Evolutionary conservation across 1,140 invertebrate species (phyloP).

Genomic region (Monochamus saltuarius): DNA sequence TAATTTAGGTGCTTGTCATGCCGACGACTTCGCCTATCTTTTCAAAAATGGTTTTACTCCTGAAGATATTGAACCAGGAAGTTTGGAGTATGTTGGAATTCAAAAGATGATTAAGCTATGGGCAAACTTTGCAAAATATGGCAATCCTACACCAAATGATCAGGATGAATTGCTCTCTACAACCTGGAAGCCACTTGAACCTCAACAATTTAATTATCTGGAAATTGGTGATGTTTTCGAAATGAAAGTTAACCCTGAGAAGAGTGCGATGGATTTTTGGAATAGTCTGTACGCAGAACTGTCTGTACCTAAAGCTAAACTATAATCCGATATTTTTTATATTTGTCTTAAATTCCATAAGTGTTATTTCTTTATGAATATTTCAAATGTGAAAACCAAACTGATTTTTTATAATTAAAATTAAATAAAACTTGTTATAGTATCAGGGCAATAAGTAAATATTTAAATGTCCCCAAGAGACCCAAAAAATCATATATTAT

Average conservation of each 20-base stretch:
- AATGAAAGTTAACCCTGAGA: constrained; percentile 3
- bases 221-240: constrained; percentile 9
- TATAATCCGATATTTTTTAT: no score
- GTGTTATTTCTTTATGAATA: no score
- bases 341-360: no score
- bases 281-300: background rate
- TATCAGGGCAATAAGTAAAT: no score
- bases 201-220: background rate
- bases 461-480: no score
- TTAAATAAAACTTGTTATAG: no score
- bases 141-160: constrained; percentile 9
- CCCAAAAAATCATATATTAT: no score
- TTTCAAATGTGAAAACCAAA: no score
- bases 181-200: background rate
- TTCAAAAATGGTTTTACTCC: constrained; percentile 49
- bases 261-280: constrained; percentile 10
- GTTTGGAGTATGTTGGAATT: constrained; percentile 6
- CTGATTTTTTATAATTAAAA: no score
- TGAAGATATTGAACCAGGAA: constrained; percentile 7
- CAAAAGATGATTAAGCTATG: constrained; percentile 60
- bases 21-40: constrained; percentile 63
- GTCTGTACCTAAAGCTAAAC: no score
- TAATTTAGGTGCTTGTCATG: constrained; percentile 59
- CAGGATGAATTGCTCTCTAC: background rate
- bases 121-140: constrained; percentile 66